A percentile compares a stretch with the other conserved stretches of the same genome.
phyloP scores from a whole-genome alignment of 2,888 invertebrate genomes.

The Drosophila prolongata region DNA sequence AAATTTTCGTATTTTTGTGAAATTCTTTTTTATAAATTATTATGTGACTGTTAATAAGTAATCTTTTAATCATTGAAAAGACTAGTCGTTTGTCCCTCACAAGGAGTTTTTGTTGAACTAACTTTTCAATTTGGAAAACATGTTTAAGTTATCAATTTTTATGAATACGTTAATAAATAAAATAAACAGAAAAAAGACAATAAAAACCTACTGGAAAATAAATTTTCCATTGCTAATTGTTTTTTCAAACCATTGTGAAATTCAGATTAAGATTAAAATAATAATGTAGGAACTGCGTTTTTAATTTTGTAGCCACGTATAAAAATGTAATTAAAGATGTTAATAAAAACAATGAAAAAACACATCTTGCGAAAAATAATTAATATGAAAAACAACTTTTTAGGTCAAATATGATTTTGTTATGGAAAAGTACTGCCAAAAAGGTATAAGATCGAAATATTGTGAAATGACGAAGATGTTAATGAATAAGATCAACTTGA shows the following conservation, averaged over 20 bases:
- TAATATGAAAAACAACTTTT: neutral
- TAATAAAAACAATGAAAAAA: neutral
- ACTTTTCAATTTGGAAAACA: neutral
- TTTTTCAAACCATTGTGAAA: slow-evolving; percentile 15
- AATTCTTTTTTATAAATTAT: neutral
- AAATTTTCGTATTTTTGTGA: neutral
- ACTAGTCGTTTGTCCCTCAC: neutral
- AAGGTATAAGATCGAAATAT: neutral
- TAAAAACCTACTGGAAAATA: slow-evolving; percentile 8
- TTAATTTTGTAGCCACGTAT: neutral
- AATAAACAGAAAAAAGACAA: neutral
- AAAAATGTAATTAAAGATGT: slow-evolving; percentile 7
- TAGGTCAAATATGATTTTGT: neutral
- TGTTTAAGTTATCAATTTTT: neutral
- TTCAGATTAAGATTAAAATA: neutral
- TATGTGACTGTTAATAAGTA: neutral
- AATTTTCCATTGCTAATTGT: slow-evolving; percentile 24
- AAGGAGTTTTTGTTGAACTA: slow-evolving; percentile 6
- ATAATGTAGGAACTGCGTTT: neutral
- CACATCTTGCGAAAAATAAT: neutral
- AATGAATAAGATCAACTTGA: neutral
- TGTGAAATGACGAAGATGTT: slow-evolving; percentile 1
- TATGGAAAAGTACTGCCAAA: slow-evolving; percentile 1
- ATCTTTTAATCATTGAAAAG: neutral
- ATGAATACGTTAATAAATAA: neutral